These are phyloP conservation scores for Notiomystis cincta DNA, from an alignment of 2,113 vertebrate genomes.

Conservation along the genomic window DNA sequence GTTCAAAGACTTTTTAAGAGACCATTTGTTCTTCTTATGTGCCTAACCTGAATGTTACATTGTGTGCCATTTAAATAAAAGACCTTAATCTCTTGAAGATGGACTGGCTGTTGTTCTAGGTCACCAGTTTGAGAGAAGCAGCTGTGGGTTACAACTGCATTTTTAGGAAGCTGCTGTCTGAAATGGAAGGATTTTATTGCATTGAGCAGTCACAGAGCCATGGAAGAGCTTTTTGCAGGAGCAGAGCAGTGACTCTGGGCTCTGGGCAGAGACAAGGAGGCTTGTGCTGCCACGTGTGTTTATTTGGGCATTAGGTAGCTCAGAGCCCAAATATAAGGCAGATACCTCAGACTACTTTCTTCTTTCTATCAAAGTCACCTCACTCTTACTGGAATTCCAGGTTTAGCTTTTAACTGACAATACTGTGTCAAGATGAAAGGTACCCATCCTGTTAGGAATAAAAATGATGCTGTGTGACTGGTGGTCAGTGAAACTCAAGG, in stretches of 20 bases:
- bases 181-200: background rate
- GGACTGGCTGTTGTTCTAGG: background rate
- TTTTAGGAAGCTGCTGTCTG: background rate
- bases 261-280: background rate
- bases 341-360: background rate
- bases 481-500: background rate
- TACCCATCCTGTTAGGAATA: background rate
- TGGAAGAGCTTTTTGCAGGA: background rate
- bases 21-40: slow-evolving; percentile 58
- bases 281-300: background rate
- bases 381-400: background rate
- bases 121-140: background rate
- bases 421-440: background rate
- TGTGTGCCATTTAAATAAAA: background rate
- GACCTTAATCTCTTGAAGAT: slow-evolving; percentile 37
- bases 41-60: slow-evolving; percentile 15
- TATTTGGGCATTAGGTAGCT: background rate
- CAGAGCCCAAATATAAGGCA: background rate
- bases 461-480: background rate
- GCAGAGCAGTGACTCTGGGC: background rate
- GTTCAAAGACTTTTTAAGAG: slow-evolving; percentile 65
- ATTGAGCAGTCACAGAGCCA: accelerated
- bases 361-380: background rate
- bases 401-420: background rate
- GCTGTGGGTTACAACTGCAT: background rate